phyloP scores from a whole-genome alignment of 2,113 vertebrate genomes.

The Archilochus colubris region DNA sequence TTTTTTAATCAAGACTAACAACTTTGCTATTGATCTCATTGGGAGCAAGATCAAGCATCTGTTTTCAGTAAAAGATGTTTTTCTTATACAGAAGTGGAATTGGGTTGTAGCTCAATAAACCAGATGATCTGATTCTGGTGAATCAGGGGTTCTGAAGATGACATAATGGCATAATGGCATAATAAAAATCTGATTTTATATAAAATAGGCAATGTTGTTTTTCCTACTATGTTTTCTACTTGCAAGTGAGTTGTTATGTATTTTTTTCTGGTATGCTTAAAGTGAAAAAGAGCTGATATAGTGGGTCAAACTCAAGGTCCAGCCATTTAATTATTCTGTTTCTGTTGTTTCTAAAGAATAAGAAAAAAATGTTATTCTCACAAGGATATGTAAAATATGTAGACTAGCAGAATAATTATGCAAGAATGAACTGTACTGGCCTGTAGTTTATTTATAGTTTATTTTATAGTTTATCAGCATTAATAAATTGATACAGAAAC shows the following conservation, averaged over 20 bases:
- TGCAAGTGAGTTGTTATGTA: not conserved
- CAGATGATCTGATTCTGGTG: not conserved
- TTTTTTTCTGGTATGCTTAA: not conserved
- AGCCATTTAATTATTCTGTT: not conserved
- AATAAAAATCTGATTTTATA: not conserved
- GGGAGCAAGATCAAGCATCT: not conserved
- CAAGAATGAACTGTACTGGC: not conserved
- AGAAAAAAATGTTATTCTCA: fast-evolving
- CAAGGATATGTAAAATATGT: not conserved
- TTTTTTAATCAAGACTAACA: not conserved
- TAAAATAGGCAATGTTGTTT: not conserved
- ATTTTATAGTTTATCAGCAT: not conserved
- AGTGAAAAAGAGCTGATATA: not conserved
- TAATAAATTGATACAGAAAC: not conserved
- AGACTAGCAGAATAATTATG: not conserved
- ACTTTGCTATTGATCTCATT: not conserved
- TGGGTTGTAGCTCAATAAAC: not conserved
- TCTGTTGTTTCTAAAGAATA: not conserved
- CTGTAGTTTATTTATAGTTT: not conserved
- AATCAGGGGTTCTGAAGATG: not conserved
- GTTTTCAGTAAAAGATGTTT: not conserved
- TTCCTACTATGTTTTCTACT: not conserved
- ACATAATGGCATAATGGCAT: too few species aligned
- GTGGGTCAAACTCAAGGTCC: not conserved
- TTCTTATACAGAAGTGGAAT: not conserved